A percentile compares a stretch with the other conserved stretches of the same genome.
Conservation (phyloP, 2,797 vertebrate species). For the Urocyon cinereoargenteus region DNA sequence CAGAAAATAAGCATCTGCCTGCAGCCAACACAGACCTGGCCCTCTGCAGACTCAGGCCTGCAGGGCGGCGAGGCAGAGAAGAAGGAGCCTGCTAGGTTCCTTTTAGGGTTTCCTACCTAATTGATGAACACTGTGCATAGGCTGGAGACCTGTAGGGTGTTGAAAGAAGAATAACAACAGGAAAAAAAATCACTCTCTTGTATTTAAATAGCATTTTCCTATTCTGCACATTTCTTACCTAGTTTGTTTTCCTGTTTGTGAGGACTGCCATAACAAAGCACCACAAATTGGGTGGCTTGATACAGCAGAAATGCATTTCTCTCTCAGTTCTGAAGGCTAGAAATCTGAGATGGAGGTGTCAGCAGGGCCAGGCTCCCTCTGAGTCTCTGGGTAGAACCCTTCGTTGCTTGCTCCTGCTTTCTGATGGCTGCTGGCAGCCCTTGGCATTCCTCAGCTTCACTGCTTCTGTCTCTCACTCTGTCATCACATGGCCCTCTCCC, state of each 20-base stretch:
- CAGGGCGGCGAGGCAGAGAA: not conserved
- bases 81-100: not conserved
- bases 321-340: not conserved
- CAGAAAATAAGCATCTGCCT: not conserved
- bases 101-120: not conserved
- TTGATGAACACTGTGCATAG: not conserved
- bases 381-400: not conserved
- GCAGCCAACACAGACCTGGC: not conserved
- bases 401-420: not conserved
- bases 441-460: not conserved
- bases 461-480: not conserved
- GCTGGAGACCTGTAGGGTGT: not conserved
- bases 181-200: not conserved
- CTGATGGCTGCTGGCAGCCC: not conserved
- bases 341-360: not conserved
- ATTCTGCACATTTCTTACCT: not conserved
- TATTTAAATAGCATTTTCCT: not conserved
- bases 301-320: not conserved
- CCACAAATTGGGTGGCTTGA: not conserved
- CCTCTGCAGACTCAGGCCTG: not conserved
- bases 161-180: slow-evolving; percentile 15
- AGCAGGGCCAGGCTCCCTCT: not conserved
- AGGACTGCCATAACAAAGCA: not conserved
- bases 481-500: not conserved
- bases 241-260: not conserved